Conservation (phyloP, 1,140 invertebrate genomes). For the Chironomus striatipennis region DNA sequence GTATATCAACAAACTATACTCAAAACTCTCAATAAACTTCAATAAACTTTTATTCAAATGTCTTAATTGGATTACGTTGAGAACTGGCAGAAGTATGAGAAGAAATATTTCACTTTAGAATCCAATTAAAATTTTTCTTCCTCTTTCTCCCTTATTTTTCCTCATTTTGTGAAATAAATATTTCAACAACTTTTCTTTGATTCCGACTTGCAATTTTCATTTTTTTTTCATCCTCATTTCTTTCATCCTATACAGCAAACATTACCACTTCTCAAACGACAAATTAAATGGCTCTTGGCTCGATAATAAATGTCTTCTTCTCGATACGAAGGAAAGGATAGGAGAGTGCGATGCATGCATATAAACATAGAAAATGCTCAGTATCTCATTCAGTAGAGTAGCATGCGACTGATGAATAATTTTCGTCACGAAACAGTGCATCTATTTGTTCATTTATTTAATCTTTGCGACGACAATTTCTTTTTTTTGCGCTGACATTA, state of each 20-base stretch:
- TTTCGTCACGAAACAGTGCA: conserved; percentile 11
- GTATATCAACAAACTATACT: neutral
- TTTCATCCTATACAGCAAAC: neutral
- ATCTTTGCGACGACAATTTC: conserved; percentile 9
- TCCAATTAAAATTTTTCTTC: neutral
- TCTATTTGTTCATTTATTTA: conserved; percentile 9
- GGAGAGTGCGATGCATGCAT: neutral
- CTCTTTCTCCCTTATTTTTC: neutral
- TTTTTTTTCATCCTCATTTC: no score
- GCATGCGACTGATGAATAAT: neutral
- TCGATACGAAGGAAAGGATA: neutral
- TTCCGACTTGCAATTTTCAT: no score
- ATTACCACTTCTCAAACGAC: conserved; percentile 12
- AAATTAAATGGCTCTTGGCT: conserved; percentile 12
- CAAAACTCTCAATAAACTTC: neutral
- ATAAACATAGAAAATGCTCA: neutral
- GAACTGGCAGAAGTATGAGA: no score
- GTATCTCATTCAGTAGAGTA: neutral
- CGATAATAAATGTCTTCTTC: conserved; percentile 8
- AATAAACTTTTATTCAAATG: neutral
- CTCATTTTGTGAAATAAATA: no score
- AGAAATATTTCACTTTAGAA: neutral
- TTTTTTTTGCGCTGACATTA: neutral
- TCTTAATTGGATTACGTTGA: neutral
- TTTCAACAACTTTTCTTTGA: no score